These are phyloP conservation scores for Corbicula japonica DNA, from an alignment of 2,888 invertebrate species.

Conservation along the genomic window DNA sequence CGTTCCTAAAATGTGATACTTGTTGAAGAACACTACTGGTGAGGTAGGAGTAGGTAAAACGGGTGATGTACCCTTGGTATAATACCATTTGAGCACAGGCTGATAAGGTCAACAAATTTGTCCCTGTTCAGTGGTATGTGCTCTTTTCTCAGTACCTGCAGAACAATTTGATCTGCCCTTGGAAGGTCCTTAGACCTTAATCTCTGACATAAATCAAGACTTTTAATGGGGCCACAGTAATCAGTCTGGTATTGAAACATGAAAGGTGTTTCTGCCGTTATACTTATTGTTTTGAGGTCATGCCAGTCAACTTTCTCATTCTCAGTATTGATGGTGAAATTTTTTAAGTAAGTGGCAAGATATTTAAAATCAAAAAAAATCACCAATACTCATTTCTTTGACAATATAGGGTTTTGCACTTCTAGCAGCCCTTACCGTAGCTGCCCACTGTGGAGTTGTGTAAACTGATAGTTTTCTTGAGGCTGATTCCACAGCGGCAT, in stretches of 20 bases:
- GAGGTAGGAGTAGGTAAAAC: slow-evolving; percentile 34
- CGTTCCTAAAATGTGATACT: too few species aligned
- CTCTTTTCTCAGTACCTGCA: neutral
- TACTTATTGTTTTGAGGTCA: neutral
- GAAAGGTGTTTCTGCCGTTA: neutral
- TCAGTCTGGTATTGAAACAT: neutral
- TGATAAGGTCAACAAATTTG: slow-evolving; percentile 1
- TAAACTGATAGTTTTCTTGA: slow-evolving; percentile 27
- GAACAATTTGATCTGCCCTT: neutral
- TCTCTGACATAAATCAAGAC: neutral
- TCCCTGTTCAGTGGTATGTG: neutral
- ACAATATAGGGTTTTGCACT: slow-evolving; percentile 36
- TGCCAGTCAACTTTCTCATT: neutral
- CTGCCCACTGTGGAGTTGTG: slow-evolving; percentile 60
- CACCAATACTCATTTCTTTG: slow-evolving; percentile 25
- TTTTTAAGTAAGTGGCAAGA: neutral
- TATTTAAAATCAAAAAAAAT: neutral
- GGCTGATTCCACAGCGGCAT: slow-evolving; percentile 49
- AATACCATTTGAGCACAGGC: neutral
- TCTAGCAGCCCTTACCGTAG: slow-evolving; percentile 35
- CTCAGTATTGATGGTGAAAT: neutral
- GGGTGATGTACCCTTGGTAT: slow-evolving; percentile 29
- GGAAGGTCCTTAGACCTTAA: slow-evolving; percentile 4
- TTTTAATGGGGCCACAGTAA: neutral
- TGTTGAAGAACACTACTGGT: too few species aligned